Base-by-base conservation (phyloP, 37 sponge, comb jelly and placozoan species). In the Ephydatia muelleri region DNA sequence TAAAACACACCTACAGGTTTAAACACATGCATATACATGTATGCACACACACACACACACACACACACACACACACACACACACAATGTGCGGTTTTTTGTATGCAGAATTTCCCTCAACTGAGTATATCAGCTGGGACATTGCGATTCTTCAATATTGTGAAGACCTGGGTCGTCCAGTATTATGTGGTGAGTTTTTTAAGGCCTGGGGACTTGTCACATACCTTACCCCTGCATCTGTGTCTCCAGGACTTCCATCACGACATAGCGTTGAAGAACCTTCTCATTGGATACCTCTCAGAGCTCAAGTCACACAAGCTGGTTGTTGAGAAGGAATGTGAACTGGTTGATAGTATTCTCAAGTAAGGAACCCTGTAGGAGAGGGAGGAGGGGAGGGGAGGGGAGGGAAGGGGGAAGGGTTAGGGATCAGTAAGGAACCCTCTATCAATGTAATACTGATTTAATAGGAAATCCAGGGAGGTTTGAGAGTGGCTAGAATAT, bases 101-200 rank as follows among this genome's bases (percentile, higher is more conserved):
- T 43, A 6, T 43, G 43, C 43, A 43, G 43, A 43, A 43, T 68
- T 68, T 38, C 19, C 71, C 67, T 69, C 69, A 78, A 5, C 39
- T 37, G 38, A 67, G 72, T 38, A 49, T 85, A 3, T 81, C 73
- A 6, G 48, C 86, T 22, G 74, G 77, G 70, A 48, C 72, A 22
- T 39, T 90, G 79, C 70, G 86, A 49, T 90, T 85, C 38, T 77
- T 90, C 72, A 90, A 85, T 64, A 77, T 72, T 16, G 14, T 90
- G 36, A 82, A 82, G 68, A 64, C 78, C 28, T 90, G 91, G 91
- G 91, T 85, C 83, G 85, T 70, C 74, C 81, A 90, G 79, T 90
- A 84, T 47, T 85, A 86, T 57, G 77, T 85, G 66, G 91, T 90
- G 43, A 85, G 90, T 77, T 19, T 23, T 36, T 13, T 72, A 28